Conservation (phyloP, 2,888 invertebrate genomes). For the Drosophila paramelanica region DNA sequence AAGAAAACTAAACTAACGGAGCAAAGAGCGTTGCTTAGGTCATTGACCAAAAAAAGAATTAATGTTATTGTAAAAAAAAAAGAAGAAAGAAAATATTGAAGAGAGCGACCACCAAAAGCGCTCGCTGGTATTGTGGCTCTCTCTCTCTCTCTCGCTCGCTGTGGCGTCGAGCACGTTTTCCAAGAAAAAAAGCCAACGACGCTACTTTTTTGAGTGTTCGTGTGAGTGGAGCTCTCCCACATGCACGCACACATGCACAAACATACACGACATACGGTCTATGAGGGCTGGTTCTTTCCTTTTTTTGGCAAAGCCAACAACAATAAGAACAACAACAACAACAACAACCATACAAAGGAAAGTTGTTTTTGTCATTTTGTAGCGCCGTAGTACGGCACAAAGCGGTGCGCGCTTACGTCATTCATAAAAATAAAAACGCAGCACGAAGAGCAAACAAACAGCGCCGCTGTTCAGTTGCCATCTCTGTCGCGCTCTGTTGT, state of each 20-base stretch:
- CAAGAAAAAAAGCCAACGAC: slow-evolving; percentile 58
- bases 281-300: slow-evolving; percentile 34
- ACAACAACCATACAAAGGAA: slow-evolving; percentile 50
- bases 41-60: slow-evolving; percentile 77
- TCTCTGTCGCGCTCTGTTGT: slow-evolving; percentile 27
- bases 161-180: slow-evolving; percentile 68
- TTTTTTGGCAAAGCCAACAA: slow-evolving; percentile 56
- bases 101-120: slow-evolving; percentile 19
- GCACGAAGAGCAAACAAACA: slow-evolving; percentile 45
- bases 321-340: slow-evolving; percentile 26
- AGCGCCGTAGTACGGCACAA: slow-evolving; percentile 45
- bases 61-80: slow-evolving; percentile 49
- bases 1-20: slow-evolving; percentile 60
- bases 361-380: slow-evolving; percentile 60
- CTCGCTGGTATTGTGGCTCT: slow-evolving; percentile 26
- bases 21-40: slow-evolving; percentile 66
- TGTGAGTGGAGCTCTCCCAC: slow-evolving; percentile 39
- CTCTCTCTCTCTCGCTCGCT: slow-evolving; percentile 16
- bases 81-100: neutral
- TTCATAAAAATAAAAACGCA: slow-evolving; percentile 76
- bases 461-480: slow-evolving; percentile 24
- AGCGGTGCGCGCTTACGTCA: slow-evolving; percentile 72
- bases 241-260: slow-evolving; percentile 20
- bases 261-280: slow-evolving; percentile 18
- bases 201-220: slow-evolving; percentile 47